These are phyloP conservation scores for Callosobruchus maculatus DNA, from an alignment of 2,888 invertebrate species.

Conservation along the genomic window DNA sequence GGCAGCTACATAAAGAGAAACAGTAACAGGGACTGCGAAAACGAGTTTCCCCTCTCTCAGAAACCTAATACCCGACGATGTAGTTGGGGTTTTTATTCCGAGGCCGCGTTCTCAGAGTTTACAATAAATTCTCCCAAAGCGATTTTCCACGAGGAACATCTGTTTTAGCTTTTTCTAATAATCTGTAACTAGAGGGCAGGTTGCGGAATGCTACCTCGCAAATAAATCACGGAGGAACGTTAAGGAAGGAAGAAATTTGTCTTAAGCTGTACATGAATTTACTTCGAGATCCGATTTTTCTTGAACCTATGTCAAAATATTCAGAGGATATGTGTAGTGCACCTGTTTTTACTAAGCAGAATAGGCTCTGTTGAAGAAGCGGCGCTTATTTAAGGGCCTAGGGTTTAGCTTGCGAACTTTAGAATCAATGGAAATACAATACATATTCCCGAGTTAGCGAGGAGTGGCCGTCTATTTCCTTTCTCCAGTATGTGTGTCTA, in stretches of 20 bases:
- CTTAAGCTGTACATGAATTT: neutral
- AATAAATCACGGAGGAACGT: neutral
- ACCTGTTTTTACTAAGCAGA: too few species aligned
- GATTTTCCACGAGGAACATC: neutral
- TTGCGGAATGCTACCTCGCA: neutral
- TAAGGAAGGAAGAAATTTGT: neutral
- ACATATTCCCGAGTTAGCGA: too few species aligned
- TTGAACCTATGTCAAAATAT: too few species aligned
- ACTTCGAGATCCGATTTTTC: too few species aligned
- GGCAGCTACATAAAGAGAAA: too few species aligned
- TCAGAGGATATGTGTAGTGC: too few species aligned
- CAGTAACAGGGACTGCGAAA: neutral
- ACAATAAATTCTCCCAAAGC: neutral
- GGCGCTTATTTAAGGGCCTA: too few species aligned
- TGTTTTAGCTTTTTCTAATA: neutral
- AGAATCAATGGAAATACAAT: too few species aligned
- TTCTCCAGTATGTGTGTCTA: too few species aligned
- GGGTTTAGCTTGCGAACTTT: too few species aligned
- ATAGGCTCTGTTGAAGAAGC: too few species aligned
- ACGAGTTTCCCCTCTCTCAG: neutral
- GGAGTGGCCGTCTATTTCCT: too few species aligned
- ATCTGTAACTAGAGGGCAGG: neutral
- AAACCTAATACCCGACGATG: neutral
- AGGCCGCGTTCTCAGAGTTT: neutral
- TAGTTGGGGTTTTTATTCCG: neutral